Evolutionary conservation across 2,797 vertebrate species (phyloP).

Genomic region (Squalus acanthias): DNA sequence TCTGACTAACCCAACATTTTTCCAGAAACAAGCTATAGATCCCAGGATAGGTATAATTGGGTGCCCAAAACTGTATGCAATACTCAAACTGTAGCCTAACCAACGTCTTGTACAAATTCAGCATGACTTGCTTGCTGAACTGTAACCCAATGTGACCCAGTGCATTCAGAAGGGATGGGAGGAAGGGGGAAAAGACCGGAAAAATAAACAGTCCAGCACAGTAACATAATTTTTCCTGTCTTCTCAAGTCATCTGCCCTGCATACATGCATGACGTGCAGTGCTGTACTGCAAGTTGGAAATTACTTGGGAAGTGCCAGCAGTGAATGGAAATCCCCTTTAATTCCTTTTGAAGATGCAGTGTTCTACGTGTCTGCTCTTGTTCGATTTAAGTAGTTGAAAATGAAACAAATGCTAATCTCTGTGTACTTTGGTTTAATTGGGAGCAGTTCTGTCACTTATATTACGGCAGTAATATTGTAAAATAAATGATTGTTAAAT

Average conservation of each 20-base stretch:
- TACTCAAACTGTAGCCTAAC: background rate
- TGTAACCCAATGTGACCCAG: background rate
- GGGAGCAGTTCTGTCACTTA: background rate
- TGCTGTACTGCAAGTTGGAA: background rate
- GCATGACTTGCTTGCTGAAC: background rate
- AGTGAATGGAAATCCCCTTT: background rate
- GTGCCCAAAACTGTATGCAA: background rate
- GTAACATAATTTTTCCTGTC: background rate
- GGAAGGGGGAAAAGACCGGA: background rate
- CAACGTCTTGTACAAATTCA: background rate
- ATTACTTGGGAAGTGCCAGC: background rate
- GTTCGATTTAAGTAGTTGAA: background rate
- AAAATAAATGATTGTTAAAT: background rate
- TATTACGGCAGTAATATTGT: background rate
- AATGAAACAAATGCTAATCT: background rate
- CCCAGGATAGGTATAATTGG: background rate
- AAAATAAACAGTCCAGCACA: background rate
- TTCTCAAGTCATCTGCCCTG: too few relatives aligned
- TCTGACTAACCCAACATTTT: background rate
- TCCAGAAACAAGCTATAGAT: background rate
- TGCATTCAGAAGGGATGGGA: background rate
- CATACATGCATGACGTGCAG: background rate
- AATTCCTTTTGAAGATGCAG: background rate
- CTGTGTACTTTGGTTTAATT: background rate
- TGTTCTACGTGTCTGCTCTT: background rate